Evolutionary conservation across 1,140 invertebrate species (phyloP), one percentile per base, ranked within the genome.

Genomic region (Paraescarpia echinospica): DNA sequence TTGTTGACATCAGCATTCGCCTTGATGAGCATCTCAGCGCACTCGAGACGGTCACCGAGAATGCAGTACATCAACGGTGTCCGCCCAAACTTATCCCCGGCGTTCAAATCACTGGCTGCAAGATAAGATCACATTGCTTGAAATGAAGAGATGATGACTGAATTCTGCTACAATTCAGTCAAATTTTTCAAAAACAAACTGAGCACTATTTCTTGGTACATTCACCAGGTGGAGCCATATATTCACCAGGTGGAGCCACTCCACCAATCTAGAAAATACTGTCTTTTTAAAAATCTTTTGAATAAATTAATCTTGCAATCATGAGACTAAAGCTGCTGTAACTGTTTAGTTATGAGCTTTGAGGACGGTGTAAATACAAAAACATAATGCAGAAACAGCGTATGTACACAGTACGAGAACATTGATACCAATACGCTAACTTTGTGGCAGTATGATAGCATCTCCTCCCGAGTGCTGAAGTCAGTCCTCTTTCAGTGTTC

Each of bases 31-130:
- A 96, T 91, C 89, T 95, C 95, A 18, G 95, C 95, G 95, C 96
- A 96, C 91, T 96, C 96, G n/a, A 95, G 93, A 89, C 96, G 91
- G 93, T 96, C 95, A 34, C 94, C 95, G 90, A 96, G 94, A 6
- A 96, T 94, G 93, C 95, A 95, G 93, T 95, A 96, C 94, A 96
- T 96, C 22, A 96, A 94, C 8, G 96, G 95, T 34, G 95, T 96
- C 35, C 96, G 94, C 0, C 96, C 96, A 94, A 96, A 96, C 94
- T 96, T 95, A 93, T 96, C 96, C 51, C 95, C 95, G 1, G 93
- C 92, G 92, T 96, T 95, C 34, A 96, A 91, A 1, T 95, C 94
- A 22, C 93, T 93, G 27, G 93, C 1, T 94, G 90, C 14, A 41
- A 41, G 18, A 90, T 94, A 94, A 33, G 34, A 93, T 89, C 22